These are phyloP conservation scores for Stenurella melanura DNA, from an alignment of 2,888 invertebrate genomes.

Conservation along the genomic window DNA sequence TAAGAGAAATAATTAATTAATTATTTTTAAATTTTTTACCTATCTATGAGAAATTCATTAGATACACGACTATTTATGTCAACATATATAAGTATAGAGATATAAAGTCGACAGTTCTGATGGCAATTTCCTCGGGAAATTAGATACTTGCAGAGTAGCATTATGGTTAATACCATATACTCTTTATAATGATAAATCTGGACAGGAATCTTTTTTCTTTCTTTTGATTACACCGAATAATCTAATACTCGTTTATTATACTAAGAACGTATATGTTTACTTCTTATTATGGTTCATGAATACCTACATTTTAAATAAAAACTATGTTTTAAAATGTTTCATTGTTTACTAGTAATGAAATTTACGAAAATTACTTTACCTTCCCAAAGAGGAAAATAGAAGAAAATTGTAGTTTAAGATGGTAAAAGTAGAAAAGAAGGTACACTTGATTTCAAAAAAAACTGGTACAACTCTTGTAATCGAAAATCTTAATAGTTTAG, in stretches of 20 bases:
- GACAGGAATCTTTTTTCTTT: not conserved
- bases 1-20: conserved; percentile 39
- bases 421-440: too few species aligned
- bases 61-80: conserved; percentile 40
- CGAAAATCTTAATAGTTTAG: too few species aligned
- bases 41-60: conserved; percentile 38
- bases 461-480: too few species aligned
- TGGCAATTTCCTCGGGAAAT: conserved; percentile 2
- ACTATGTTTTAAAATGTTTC: too few species aligned
- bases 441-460: too few species aligned
- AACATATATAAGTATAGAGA: conserved; percentile 8
- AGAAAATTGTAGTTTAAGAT: too few species aligned
- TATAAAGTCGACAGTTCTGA: not conserved
- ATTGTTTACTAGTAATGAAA: too few species aligned
- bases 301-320: not conserved
- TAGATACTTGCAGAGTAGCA: not conserved
- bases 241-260: not conserved
- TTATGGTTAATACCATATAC: not conserved
- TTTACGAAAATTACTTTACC: too few species aligned
- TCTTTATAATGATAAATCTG: not conserved
- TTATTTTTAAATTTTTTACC: conserved; percentile 30
- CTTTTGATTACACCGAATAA: not conserved
- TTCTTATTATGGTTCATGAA: not conserved
- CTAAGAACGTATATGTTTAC: not conserved
- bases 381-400: too few species aligned